A percentile compares a stretch with the other conserved stretches of the same genome.
phyloP scores from a whole-genome alignment of 1,140 invertebrate species.

The Meloidogyne chitwoodi region DNA sequence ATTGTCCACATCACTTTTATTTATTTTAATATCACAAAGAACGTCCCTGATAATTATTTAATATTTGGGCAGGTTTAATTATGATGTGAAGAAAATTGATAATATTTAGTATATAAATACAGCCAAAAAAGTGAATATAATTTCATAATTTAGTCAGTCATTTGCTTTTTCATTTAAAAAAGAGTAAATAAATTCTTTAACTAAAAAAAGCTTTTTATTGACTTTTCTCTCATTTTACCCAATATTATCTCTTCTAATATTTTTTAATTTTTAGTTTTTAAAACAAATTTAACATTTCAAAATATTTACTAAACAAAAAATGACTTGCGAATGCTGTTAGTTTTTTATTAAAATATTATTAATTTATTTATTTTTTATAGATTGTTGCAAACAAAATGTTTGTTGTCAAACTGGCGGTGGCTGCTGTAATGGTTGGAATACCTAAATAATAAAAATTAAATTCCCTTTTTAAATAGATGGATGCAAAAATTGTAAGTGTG shows the following conservation, averaged over 20 bases:
- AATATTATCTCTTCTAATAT: background rate
- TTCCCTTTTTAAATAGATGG: background rate
- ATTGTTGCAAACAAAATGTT: background rate
- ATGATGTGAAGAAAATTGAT: too few species aligned
- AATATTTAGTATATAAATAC: too few species aligned
- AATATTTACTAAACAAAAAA: background rate
- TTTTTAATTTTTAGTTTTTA: background rate
- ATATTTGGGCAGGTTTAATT: too few species aligned
- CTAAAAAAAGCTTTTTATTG: too few species aligned
- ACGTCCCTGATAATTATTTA: too few species aligned
- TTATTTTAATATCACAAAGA: too few species aligned
- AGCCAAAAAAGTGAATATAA: too few species aligned
- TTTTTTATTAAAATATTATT: background rate
- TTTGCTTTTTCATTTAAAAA: too few species aligned
- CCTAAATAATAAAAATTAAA: background rate
- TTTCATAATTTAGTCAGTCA: too few species aligned
- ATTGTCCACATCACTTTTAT: too few species aligned
- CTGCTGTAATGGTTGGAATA: background rate
- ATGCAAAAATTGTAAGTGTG: background rate
- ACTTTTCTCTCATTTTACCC: too few species aligned
- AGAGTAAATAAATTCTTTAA: too few species aligned
- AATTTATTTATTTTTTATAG: background rate
- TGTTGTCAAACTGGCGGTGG: background rate
- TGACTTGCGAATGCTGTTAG: background rate
- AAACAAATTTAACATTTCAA: background rate